Percentiles rank a stretch among this genome's conserved stretches.
phyloP scores from a whole-genome alignment of 2,888 invertebrate genomes.

The Myopa tessellatipennis region DNA sequence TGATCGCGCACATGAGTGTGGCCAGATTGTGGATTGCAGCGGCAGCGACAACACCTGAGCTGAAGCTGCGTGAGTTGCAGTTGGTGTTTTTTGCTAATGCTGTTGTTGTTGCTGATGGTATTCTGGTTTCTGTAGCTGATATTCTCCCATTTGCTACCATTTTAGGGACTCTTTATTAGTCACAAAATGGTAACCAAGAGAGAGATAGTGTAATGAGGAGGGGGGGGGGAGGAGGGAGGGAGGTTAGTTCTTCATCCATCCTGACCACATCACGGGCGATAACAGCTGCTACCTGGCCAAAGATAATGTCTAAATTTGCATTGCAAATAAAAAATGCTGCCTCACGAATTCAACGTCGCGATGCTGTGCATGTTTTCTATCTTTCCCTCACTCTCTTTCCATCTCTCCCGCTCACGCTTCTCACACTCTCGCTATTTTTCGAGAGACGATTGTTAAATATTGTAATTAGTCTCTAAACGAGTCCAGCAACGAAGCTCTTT shows the following conservation, averaged over 20 bases:
- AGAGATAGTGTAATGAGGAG: conserved; percentile 2
- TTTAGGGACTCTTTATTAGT: conserved; percentile 54
- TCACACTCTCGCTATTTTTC: no score
- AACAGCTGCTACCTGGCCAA: neutral
- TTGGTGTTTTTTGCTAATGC: neutral
- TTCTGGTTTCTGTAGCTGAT: neutral
- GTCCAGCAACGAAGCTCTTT: neutral
- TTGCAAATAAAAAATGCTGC: conserved; percentile 28
- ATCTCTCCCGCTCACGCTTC: no score
- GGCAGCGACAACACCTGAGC: conserved; percentile 5
- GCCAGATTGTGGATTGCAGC: conserved; percentile 29
- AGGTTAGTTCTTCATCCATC: neutral
- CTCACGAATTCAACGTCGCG: neutral
- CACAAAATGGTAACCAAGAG: conserved; percentile 11
- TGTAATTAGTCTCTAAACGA: neutral
- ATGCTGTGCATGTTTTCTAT: neutral
- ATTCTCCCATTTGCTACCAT: conserved; percentile 27
- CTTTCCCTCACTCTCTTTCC: no score
- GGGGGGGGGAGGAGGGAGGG: neutral
- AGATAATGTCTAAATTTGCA: conserved; percentile 41
- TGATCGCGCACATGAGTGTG: conserved; percentile 31
- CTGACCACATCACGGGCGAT: conserved; percentile 4
- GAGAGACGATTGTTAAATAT: neutral
- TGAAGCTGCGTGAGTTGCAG: neutral
- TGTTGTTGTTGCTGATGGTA: conserved; percentile 6